phyloP scores from a whole-genome alignment of 2,797 vertebrate species.

The Chrosomus eos region DNA sequence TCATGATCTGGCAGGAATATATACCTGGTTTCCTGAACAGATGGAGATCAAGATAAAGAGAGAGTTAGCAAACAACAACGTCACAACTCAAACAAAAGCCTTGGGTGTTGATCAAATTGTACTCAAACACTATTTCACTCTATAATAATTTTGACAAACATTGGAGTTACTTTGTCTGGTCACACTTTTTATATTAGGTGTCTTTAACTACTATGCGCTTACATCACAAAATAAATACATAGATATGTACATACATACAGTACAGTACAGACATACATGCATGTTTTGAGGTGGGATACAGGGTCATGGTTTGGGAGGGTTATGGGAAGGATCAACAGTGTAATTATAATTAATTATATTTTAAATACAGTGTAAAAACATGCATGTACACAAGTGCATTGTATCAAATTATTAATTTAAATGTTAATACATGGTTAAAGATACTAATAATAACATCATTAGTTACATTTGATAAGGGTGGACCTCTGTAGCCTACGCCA shows the following conservation, averaged over 20 bases:
- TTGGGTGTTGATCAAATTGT: neutral
- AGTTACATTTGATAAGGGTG: conserved; percentile 69
- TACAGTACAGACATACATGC: no score
- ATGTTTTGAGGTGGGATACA: neutral
- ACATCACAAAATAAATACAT: no score
- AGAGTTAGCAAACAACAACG: neutral
- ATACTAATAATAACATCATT: neutral
- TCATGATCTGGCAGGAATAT: conserved; percentile 83
- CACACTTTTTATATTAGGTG: no score
- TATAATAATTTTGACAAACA: neutral
- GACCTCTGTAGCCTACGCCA: conserved; percentile 63
- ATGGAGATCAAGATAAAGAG: neutral
- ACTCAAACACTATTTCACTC: neutral
- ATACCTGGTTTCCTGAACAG: conserved; percentile 78
- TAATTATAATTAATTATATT: neutral
- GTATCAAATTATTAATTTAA: neutral
- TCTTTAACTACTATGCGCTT: no score
- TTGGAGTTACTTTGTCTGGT: neutral
- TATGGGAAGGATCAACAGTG: neutral
- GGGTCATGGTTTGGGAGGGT: neutral
- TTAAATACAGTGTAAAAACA: neutral
- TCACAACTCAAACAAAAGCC: neutral
- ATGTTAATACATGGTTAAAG: neutral
- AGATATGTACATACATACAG: no score
- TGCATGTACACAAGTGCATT: neutral